phyloP scores from a whole-genome alignment of 1,140 invertebrate genomes.

The Habropoda laboriosa region DNA sequence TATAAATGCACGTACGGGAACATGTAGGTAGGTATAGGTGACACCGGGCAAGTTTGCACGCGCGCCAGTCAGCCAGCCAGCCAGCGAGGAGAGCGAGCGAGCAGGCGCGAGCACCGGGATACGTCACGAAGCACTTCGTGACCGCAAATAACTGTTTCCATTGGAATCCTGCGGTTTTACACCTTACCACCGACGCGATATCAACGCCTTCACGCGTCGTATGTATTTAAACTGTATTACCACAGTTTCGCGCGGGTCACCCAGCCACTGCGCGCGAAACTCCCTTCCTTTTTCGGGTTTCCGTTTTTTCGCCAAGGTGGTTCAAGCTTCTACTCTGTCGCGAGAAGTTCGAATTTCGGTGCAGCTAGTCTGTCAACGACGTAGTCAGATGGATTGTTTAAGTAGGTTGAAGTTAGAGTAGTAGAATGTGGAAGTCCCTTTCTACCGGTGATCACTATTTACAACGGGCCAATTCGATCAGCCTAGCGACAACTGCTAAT shows the following conservation, averaged over 20 bases:
- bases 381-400: too few relatives aligned
- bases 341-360: too few relatives aligned
- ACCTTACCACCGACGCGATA: slow-evolving; percentile 67
- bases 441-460: not conserved
- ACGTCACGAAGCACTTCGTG: slow-evolving; percentile 54
- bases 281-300: not conserved
- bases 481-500: not conserved
- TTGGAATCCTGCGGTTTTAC: slow-evolving; percentile 75
- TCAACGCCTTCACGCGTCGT: slow-evolving; percentile 68
- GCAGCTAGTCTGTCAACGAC: too few relatives aligned
- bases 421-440: too few relatives aligned
- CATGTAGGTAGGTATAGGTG: not conserved
- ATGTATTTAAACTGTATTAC: slow-evolving; percentile 62
- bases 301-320: too few relatives aligned
- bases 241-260: slow-evolving; percentile 50
- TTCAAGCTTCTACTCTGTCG: too few relatives aligned
- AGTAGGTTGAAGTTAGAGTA: too few relatives aligned
- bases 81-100: slow-evolving; percentile 9
- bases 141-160: slow-evolving; percentile 78
- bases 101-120: slow-evolving; percentile 32
- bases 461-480: not conserved
- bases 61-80: slow-evolving; percentile 9
- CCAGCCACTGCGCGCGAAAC: not conserved
- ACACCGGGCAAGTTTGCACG: slow-evolving; percentile 19
- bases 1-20: not conserved